Conservation (phyloP, 2,113 vertebrate genomes). For the Pelvicachromis taeniatus region DNA sequence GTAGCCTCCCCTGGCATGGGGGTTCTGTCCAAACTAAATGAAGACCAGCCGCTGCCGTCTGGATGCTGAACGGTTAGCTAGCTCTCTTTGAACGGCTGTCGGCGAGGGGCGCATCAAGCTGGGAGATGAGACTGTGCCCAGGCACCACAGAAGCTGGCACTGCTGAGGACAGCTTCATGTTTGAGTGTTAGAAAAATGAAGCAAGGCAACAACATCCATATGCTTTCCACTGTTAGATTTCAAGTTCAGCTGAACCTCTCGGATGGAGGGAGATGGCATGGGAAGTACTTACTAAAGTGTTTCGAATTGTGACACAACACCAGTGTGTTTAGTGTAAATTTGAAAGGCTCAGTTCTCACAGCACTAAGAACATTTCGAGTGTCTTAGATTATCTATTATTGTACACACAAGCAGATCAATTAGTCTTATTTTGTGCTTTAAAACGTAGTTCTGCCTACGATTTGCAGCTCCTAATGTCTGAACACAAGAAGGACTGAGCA, state of each 20-base stretch:
- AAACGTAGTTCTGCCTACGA: not conserved
- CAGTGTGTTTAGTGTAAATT: not conserved
- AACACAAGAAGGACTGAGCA: not conserved
- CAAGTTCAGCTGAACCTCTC: not conserved
- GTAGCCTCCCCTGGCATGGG: conserved; percentile 7
- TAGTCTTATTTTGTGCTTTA: not conserved
- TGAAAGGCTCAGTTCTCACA: not conserved
- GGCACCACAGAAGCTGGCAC: not conserved
- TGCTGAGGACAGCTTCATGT: not conserved
- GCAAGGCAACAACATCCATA: not conserved
- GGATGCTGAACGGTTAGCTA: not conserved
- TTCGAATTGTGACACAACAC: not conserved
- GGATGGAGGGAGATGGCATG: not conserved
- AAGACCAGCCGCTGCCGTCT: conserved; percentile 26
- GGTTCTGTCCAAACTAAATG: conserved; percentile 28
- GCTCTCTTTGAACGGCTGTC: conserved; percentile 19
- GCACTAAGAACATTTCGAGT: not conserved
- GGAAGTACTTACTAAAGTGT: not conserved
- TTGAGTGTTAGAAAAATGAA: conserved; percentile 1
- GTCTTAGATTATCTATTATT: not conserved
- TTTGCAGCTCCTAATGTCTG: not conserved
- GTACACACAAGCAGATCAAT: not conserved
- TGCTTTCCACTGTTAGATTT: not conserved
- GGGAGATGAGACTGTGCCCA: conserved; percentile 1
- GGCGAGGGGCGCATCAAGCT: not conserved